Percentiles rank a stretch among this genome's conserved stretches.
Evolutionary conservation across 2,888 invertebrate genomes (phyloP).

Genomic region (Netelia virgata): DNA sequence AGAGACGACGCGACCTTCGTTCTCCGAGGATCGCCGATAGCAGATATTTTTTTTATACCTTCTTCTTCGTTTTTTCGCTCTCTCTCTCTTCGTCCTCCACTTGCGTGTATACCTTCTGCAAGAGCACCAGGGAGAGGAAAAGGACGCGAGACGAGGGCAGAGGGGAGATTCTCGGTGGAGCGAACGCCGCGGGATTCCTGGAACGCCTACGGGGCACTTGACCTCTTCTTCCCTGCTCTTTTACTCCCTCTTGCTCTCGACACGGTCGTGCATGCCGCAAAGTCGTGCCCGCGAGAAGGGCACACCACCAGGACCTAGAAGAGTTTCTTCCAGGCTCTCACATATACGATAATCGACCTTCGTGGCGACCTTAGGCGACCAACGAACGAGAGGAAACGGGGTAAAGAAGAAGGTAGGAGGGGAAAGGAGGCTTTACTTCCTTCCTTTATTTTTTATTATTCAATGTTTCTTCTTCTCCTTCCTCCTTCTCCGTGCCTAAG

Average conservation of each 20-base stretch:
- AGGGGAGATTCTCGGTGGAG: constrained; percentile 63
- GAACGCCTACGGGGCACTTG: constrained; percentile 77
- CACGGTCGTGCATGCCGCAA: constrained; percentile 54
- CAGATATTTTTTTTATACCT: constrained; percentile 64
- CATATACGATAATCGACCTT: constrained; percentile 69
- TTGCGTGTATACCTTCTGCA: constrained; percentile 35
- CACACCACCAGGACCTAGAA: constrained; percentile 56
- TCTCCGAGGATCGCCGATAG: constrained; percentile 72
- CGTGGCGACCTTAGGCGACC: constrained; percentile 64
- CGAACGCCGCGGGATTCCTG: constrained; percentile 75
- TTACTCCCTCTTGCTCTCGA: constrained; percentile 10
- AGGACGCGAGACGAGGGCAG: constrained; percentile 28
- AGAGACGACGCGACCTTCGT: constrained; percentile 69
- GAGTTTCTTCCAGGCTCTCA: constrained; percentile 50
- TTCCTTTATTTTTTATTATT: constrained; percentile 33
- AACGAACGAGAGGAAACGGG: neutral
- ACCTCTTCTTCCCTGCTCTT: constrained; percentile 67
- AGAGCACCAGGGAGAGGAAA: constrained; percentile 10
- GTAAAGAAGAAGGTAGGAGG: neutral
- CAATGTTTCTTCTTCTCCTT: constrained; percentile 1
- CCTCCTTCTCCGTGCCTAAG: neutral
- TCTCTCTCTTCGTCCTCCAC: constrained; percentile 25
- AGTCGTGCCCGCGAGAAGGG: constrained; percentile 58
- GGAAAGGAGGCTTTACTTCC: constrained; percentile 20
- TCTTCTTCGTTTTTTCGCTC: constrained; percentile 13